A percentile compares a stretch with the other conserved stretches of the same genome.
phyloP scores from a whole-genome alignment of 2,113 vertebrate genomes.

The Pluvianellus socialis region DNA sequence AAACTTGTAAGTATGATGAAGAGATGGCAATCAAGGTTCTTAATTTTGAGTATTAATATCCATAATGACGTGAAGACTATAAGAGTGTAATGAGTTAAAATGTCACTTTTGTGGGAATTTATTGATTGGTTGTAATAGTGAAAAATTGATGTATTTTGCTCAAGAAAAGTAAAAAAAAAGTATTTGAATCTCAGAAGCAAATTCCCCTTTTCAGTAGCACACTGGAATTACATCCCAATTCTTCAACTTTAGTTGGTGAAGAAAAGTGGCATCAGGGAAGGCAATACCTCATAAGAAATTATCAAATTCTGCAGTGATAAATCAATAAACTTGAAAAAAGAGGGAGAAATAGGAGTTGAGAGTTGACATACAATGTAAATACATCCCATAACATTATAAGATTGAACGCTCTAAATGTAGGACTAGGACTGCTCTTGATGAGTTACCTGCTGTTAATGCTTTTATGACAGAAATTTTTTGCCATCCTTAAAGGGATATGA shows the following conservation, averaged over 20 bases:
- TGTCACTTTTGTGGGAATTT: not conserved
- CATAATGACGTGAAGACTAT: not conserved
- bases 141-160: not conserved
- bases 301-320: not conserved
- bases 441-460: not conserved
- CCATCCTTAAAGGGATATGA: not conserved
- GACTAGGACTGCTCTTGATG: not conserved
- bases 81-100: not conserved
- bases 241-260: not conserved
- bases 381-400: not conserved
- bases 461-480: not conserved
- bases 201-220: not conserved
- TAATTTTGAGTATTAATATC: not conserved
- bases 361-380: not conserved
- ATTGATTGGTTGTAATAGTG: not conserved
- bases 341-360: not conserved
- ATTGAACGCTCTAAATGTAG: not conserved
- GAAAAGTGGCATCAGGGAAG: not conserved
- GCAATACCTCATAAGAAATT: not conserved
- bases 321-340: not conserved
- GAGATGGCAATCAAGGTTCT: not conserved
- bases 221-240: not conserved
- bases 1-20: conserved; percentile 6
- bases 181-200: not conserved
- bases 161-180: not conserved